A percentile compares a stretch with the other conserved stretches of the same genome.
Conservation (phyloP, 2,888 invertebrate species). For the Lasioglossum leucozonium region DNA sequence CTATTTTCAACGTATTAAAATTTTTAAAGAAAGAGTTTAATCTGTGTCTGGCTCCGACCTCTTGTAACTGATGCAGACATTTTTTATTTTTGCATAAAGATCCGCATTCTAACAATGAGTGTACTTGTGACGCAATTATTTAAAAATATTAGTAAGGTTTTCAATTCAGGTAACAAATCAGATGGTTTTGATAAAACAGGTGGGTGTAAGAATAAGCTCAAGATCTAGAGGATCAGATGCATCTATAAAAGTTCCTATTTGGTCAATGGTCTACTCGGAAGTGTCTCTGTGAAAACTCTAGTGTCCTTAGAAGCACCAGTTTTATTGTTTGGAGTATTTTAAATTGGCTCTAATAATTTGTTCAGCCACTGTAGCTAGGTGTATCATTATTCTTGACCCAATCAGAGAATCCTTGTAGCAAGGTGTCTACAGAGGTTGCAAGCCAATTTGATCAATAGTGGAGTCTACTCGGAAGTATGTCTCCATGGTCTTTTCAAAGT, state of each 20-base stretch:
- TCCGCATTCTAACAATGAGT: not conserved
- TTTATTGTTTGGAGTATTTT: too few relatives aligned
- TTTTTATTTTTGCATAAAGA: not conserved
- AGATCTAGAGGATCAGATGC: too few relatives aligned
- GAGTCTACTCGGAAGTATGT: not conserved
- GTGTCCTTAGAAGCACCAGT: too few relatives aligned
- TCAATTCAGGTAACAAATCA: too few relatives aligned
- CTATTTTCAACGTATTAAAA: not conserved
- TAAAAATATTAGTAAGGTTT: not conserved
- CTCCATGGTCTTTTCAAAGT: too few relatives aligned
- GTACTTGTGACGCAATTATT: not conserved
- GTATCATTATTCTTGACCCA: not conserved
- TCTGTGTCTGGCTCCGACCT: not conserved
- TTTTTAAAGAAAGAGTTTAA: not conserved
- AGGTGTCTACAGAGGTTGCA: not conserved
- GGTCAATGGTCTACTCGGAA: not conserved
- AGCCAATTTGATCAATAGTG: not conserved
- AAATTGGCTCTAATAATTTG: too few relatives aligned
- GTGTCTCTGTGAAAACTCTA: too few relatives aligned
- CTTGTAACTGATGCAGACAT: not conserved
- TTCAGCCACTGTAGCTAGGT: not conserved
- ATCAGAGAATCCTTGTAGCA: not conserved
- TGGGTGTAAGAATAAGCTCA: too few relatives aligned
- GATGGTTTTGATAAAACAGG: too few relatives aligned
- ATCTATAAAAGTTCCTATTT: not conserved